Conservation (phyloP, 2,797 vertebrate species). For the Hypotaenidia philippensis region DNA sequence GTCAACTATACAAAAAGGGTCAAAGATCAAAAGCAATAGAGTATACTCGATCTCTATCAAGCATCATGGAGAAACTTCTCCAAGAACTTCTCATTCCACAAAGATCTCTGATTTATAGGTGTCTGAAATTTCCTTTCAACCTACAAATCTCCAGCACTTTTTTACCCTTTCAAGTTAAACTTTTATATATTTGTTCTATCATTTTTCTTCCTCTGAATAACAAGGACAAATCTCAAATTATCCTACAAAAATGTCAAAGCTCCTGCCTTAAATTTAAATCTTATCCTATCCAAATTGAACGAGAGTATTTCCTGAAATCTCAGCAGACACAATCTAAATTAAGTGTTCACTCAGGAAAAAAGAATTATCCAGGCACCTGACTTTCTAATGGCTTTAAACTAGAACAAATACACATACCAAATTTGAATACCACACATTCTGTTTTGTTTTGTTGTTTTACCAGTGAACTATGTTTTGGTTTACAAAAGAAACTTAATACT, state of each 20-base stretch:
- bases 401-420: not conserved
- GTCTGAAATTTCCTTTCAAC: not conserved
- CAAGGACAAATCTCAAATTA: not conserved
- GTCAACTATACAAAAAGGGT: not conserved
- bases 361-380: not conserved
- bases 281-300: not conserved
- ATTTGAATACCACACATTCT: not conserved
- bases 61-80: not conserved
- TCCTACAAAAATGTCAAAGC: not conserved
- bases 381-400: not conserved
- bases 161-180: not conserved
- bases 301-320: not conserved
- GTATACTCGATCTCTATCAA: not conserved
- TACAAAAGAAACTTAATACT: not conserved
- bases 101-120: not conserved
- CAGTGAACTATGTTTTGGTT: not conserved
- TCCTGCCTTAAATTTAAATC: constrained; percentile 17
- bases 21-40: not conserved
- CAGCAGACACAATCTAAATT: not conserved
- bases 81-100: not conserved
- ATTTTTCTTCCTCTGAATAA: not conserved
- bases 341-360: not conserved
- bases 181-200: not conserved
- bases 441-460: not conserved
- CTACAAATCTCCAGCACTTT: not conserved